Conservation (phyloP, 2,113 vertebrate genomes). For the Ondatra zibethicus region DNA sequence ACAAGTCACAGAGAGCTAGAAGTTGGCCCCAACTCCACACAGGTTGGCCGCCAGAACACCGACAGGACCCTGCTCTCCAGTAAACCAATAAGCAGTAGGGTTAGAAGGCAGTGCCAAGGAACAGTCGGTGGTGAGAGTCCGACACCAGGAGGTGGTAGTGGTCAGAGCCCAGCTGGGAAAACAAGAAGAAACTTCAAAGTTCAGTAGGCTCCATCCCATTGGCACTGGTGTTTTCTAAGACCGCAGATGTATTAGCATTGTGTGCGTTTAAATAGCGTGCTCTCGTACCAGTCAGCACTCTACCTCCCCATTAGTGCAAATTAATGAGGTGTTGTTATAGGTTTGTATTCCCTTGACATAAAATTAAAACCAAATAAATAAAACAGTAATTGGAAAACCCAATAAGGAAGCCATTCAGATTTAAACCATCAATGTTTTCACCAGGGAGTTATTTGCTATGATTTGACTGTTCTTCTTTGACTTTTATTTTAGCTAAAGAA, state of each 20-base stretch:
- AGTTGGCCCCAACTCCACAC: neutral
- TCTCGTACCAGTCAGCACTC: neutral
- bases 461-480: conserved; percentile 33
- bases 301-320: neutral
- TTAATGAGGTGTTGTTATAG: conserved; percentile 49
- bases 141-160: neutral
- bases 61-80: neutral
- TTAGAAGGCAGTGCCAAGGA: neutral
- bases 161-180: neutral
- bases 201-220: no score
- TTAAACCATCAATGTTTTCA: conserved; percentile 54
- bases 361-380: conserved; percentile 75
- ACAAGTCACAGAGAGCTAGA: neutral
- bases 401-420: conserved; percentile 60
- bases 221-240: neutral
- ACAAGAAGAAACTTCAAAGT: neutral
- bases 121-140: neutral
- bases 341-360: conserved; percentile 1
- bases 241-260: neutral
- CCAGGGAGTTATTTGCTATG: neutral
- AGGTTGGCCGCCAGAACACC: neutral
- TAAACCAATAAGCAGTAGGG: neutral
- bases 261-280: neutral
- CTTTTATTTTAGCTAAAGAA: neutral
- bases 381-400: conserved; percentile 64